Base-by-base conservation (phyloP, 1,140 invertebrate species). In the Thaumatotibia leucotreta region DNA sequence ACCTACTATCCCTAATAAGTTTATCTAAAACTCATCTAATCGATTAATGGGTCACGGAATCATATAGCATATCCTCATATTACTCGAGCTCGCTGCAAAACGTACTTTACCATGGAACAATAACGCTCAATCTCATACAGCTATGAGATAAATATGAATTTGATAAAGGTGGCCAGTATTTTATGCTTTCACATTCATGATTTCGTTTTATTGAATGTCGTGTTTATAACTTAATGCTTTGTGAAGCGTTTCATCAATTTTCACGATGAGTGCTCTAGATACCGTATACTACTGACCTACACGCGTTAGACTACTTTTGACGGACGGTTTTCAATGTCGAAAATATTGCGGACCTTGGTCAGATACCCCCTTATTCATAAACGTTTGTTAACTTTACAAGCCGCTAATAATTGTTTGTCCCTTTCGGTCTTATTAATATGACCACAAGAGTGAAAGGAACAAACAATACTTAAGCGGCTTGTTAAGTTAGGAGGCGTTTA, bases 181-280 rank as follows among this genome's bases (percentile, higher is more conserved):
- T 29, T 29, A 58, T 58, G 52, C 52, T 58, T 58, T 58, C 52
- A 58, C 52, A 58, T 58, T 27, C 23, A 58, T 58, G 23, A 14
- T 24, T 58, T 31, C 24, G 52, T 58, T 58, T 31, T 58, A n/a
- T 58, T 27, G 24, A 0, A 58, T 58, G n/a, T 23, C 27, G 52
- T 58, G 52, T 58, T 20, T 4, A 27, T 54, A 22, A 27, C 11
- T 54, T 22, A 24, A 52, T 24, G 22, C n/a, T 58, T 27, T 54
- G 6, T n/a, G 39, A 20, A 24, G 22, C 23, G 10, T 27, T 54
- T 58, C 29, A 58, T 58, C 27, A 31, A 31, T 58, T 31, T 58
- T 31, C 24, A 58, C 27, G 52, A n/a, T n/a, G n/a, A 3, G n/a
- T 5, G 52, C 52, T 58, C 50, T 27, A n/a, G 8, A 22, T 58